Base-by-base conservation (phyloP, 1,140 invertebrate genomes). In the Sarcophaga bullata region DNA sequence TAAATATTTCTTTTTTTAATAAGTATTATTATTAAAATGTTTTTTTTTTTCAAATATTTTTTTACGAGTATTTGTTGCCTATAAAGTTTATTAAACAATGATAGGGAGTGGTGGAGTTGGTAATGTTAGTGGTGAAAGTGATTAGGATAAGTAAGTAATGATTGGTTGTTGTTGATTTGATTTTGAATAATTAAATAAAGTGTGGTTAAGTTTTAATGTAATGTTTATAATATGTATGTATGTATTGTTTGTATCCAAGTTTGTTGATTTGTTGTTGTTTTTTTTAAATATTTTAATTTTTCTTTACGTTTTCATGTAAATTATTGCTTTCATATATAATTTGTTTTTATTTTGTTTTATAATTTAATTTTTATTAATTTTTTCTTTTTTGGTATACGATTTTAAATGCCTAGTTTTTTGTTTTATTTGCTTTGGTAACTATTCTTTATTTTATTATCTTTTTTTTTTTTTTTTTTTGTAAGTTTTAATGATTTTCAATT, bases 241-340 rank as follows among this genome's bases (percentile, higher is more conserved):
- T 37, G 25, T 37, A 37, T n/a, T n/a, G n/a, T n/a, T n/a, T 37
- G 25, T 37, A 37, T 68, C n/a, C n/a, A n/a, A n/a, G n/a, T n/a
- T n/a, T n/a, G n/a, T 19, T 78, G 15, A 78, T 17, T 49, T 49
- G 10, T 76, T 76, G 6, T 15, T 49, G 49, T 15, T 76, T 49
- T 76, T 10, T 17, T 49, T n/a, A n/a, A 48, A 47, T 73, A 11
- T 73, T 73, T 73, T 73, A 47, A 50, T n/a, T 78, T 78, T 78
- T n/a, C 15, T 46, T 47, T 73, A 47, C 50, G 50, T 52, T 49
- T 52, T 78, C 17, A 78, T 78, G 75, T 78, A 78, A 78, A 78
- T 78, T 78, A 78, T 78, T 78, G 75, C 75, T 78, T 78, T 78
- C 75, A 78, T 78, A 78, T 78, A 78, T 78, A 78, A 78, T 49